Evolutionary conservation across 2,797 vertebrate species (phyloP).

Genomic region (Chelonia mydas): DNA sequence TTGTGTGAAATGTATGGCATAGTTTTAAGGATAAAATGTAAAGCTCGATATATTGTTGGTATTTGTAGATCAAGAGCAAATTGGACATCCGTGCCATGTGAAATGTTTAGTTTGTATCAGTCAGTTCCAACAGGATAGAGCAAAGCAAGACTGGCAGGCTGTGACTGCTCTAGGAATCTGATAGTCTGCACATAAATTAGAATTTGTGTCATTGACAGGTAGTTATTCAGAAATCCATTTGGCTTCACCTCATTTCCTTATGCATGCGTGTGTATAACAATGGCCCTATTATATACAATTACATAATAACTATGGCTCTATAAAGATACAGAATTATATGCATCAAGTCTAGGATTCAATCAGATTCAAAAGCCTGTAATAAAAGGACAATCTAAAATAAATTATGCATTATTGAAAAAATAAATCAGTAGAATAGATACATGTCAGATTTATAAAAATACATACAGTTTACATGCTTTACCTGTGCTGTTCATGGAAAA

Average conservation of each 20-base stretch:
- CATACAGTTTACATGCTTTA: neutral
- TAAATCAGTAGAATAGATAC: neutral
- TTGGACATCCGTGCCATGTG: neutral
- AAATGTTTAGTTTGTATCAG: neutral
- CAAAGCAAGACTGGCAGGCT: neutral
- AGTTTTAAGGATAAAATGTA: constrained; percentile 8
- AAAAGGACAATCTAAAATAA: neutral
- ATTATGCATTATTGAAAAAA: neutral
- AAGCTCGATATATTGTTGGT: constrained; percentile 2
- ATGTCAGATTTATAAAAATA: neutral
- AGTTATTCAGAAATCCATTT: neutral
- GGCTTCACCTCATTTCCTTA: neutral
- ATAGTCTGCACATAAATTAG: neutral
- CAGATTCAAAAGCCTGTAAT: neutral
- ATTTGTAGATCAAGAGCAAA: neutral
- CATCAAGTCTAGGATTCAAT: neutral
- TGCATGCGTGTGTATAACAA: neutral
- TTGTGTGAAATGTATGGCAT: neutral
- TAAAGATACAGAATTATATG: neutral
- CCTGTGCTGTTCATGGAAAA: neutral
- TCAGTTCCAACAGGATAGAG: neutral
- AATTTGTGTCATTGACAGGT: neutral
- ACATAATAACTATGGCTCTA: neutral
- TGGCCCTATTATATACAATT: neutral
- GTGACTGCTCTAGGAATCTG: neutral